These are phyloP conservation scores for Otus sunia DNA, from an alignment of 2,113 vertebrate genomes.

Conservation along the genomic window DNA sequence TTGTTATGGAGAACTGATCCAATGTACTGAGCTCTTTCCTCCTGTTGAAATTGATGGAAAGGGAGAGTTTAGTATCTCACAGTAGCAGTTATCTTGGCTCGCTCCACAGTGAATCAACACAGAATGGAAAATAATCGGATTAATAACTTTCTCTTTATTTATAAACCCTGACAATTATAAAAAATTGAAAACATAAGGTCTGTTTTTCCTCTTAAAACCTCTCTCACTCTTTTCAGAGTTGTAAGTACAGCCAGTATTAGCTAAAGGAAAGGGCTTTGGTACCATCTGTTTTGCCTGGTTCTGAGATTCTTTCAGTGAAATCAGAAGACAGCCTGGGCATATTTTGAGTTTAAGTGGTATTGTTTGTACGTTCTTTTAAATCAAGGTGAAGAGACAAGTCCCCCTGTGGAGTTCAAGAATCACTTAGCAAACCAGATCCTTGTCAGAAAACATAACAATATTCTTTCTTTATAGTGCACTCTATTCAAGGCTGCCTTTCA, in stretches of 20 bases:
- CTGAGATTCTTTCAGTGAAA: slow-evolving; percentile 42
- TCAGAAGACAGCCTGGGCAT: slow-evolving; percentile 53
- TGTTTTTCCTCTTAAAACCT: slow-evolving; percentile 5
- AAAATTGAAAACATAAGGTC: neutral
- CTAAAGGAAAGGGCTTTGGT: slow-evolving; percentile 31
- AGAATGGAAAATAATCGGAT: neutral
- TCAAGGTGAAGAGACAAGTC: slow-evolving; percentile 57
- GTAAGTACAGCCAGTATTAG: slow-evolving; percentile 42
- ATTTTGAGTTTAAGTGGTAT: slow-evolving; percentile 60
- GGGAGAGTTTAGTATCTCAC: neutral
- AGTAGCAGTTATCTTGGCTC: neutral
- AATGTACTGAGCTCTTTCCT: neutral
- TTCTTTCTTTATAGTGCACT: slow-evolving; percentile 57
- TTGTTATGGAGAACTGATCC: neutral
- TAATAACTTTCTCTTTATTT: slow-evolving; percentile 20
- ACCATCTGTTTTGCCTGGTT: slow-evolving; percentile 63
- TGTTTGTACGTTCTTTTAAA: slow-evolving; percentile 60
- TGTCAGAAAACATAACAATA: slow-evolving; percentile 65
- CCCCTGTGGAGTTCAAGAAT: slow-evolving; percentile 62
- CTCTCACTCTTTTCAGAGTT: slow-evolving; percentile 7
- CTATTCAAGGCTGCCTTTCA: slow-evolving; percentile 56
- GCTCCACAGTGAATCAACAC: neutral
- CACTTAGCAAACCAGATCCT: slow-evolving; percentile 57
- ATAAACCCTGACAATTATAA: slow-evolving; percentile 2
- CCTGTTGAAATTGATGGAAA: neutral